These are phyloP conservation scores for Anoncus sp. DNA, from an alignment of 2,888 invertebrate genomes.

Conservation along the genomic window DNA sequence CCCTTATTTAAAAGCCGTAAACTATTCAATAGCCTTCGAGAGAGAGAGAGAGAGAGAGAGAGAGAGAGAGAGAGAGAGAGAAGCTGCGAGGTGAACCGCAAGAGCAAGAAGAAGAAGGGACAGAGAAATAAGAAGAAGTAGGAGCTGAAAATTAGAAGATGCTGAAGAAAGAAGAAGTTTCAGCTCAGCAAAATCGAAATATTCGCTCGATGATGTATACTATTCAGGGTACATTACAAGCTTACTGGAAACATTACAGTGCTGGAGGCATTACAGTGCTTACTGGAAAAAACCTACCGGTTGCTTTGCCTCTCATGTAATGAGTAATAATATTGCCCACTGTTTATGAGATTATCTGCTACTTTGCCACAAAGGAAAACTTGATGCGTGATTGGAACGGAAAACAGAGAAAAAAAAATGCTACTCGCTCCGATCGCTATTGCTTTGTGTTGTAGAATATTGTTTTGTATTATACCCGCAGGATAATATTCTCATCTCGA, in stretches of 20 bases:
- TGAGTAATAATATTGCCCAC: slow-evolving; percentile 37
- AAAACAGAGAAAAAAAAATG: slow-evolving; percentile 17
- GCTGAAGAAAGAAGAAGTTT: slow-evolving; percentile 49
- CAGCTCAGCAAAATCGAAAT: slow-evolving; percentile 36
- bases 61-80: too few species aligned
- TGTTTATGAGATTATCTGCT: slow-evolving; percentile 14
- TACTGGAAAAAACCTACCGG: slow-evolving; percentile 25
- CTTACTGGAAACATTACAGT: slow-evolving; percentile 30
- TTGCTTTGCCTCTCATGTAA: slow-evolving; percentile 25
- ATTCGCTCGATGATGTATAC: slow-evolving; percentile 51
- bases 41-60: too few species aligned
- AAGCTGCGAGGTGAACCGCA: slow-evolving; percentile 47
- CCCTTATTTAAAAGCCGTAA: slow-evolving; percentile 82
- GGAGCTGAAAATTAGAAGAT: too few species aligned
- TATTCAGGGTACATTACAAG: slow-evolving; percentile 46
- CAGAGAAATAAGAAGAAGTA: slow-evolving; percentile 35
- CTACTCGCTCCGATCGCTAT: slow-evolving; percentile 15
- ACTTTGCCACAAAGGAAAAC: slow-evolving; percentile 7
- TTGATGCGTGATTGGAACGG: slow-evolving; percentile 15
- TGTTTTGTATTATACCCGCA: slow-evolving; percentile 17
- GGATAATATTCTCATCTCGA: slow-evolving; percentile 26
- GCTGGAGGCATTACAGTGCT: slow-evolving; percentile 17
- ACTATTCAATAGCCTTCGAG: slow-evolving; percentile 77
- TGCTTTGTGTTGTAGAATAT: slow-evolving; percentile 10
- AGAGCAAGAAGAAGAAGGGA: slow-evolving; percentile 31